phyloP scores from a whole-genome alignment of 2,888 invertebrate species.

The Leptogaster cylindrica region DNA sequence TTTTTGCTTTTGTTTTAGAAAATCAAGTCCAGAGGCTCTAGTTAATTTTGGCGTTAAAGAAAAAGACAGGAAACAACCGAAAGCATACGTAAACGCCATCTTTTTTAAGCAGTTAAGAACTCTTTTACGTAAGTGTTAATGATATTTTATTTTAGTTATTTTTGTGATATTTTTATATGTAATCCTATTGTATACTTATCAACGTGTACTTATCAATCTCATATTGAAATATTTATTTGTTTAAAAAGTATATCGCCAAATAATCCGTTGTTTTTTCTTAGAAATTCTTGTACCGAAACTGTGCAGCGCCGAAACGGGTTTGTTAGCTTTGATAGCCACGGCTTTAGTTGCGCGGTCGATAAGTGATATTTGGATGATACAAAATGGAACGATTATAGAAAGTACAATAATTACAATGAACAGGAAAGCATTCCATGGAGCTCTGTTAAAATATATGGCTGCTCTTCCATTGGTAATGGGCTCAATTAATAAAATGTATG shows the following conservation, averaged over 20 bases:
- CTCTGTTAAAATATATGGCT: constrained; percentile 78
- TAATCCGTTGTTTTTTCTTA: too few species aligned
- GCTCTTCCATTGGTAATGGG: constrained; percentile 82
- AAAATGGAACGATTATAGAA: constrained; percentile 91
- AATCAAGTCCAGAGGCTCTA: constrained; percentile 70
- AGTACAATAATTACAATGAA: constrained; percentile 94
- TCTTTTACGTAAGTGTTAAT: constrained; percentile 65
- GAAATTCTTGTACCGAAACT: constrained; percentile 81
- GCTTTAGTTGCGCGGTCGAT: constrained; percentile 87
- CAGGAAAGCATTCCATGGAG: constrained; percentile 73
- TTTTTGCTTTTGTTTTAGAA: constrained; percentile 57
- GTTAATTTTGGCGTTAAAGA: constrained; percentile 82
- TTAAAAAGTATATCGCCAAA: too few species aligned
- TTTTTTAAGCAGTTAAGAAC: constrained; percentile 74
- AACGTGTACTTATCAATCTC: too few species aligned
- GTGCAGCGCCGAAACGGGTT: constrained; percentile 77
- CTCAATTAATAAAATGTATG: neutral
- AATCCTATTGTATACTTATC: neutral
- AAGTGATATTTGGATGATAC: constrained; percentile 97
- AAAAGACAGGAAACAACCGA: constrained; percentile 66
- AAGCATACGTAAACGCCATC: constrained; percentile 77
- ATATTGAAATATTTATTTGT: too few species aligned
- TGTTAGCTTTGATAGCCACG: constrained; percentile 75
- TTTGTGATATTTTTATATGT: neutral
- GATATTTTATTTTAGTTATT: neutral